phyloP scores from a whole-genome alignment of 1,140 invertebrate species.

The Laodelphax striatellus region DNA sequence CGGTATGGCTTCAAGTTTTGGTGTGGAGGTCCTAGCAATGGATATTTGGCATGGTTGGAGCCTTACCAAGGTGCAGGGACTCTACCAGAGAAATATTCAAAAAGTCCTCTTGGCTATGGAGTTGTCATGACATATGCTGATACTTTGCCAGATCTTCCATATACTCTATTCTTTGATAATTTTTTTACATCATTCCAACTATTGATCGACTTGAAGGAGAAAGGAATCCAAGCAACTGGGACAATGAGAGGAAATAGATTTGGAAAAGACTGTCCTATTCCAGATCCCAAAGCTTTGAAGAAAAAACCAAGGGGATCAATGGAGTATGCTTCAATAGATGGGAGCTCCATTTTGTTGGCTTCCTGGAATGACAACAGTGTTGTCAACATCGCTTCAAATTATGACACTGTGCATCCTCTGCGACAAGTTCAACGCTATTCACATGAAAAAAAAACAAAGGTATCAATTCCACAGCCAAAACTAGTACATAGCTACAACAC shows the following conservation, averaged over 20 bases:
- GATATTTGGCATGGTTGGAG: conserved; percentile 16
- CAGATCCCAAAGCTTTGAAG: conserved; percentile 15
- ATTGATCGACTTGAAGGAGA: conserved; percentile 16
- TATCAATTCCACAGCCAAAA: background rate
- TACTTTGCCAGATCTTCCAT: conserved; percentile 6
- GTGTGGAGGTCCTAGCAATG: conserved; percentile 4
- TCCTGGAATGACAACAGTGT: conserved; percentile 14
- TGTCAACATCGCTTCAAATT: conserved; percentile 7
- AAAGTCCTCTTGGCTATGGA: conserved; percentile 19
- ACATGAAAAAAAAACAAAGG: conserved; percentile 5
- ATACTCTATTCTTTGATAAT: conserved; percentile 24
- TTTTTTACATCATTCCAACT: conserved; percentile 24
- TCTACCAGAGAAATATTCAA: conserved; percentile 22
- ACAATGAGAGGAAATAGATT: conserved; percentile 23
- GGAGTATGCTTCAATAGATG: conserved; percentile 3
- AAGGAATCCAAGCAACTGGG: conserved; percentile 18
- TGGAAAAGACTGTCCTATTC: conserved; percentile 16
- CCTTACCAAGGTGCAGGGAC: conserved; percentile 14
- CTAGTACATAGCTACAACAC: background rate
- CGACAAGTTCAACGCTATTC: conserved; percentile 6
- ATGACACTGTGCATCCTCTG: conserved; percentile 3
- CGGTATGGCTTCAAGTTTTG: conserved; percentile 14
- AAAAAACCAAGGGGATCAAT: conserved; percentile 10
- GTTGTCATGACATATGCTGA: conserved; percentile 18
- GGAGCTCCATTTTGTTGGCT: conserved; percentile 5